These are phyloP conservation scores for Heliconius sara DNA, from an alignment of 2,888 invertebrate genomes.

Conservation along the genomic window DNA sequence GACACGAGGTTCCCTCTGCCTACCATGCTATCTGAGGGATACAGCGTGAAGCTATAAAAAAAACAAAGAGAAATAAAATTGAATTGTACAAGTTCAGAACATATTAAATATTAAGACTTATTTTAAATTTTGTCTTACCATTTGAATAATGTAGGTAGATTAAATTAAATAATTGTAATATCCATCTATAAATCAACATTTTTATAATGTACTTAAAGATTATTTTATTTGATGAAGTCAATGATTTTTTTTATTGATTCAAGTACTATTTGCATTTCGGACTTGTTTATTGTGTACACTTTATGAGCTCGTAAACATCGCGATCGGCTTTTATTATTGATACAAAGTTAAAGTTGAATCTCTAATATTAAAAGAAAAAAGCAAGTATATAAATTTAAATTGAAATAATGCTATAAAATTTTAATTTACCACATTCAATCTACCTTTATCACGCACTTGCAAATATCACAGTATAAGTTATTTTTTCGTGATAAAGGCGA, in stretches of 20 bases:
- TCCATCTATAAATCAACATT: conserved; percentile 27
- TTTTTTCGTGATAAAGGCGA: conserved; percentile 69
- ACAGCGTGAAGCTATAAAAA: too few relatives aligned
- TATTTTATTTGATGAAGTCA: not conserved
- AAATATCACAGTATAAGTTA: conserved; percentile 69
- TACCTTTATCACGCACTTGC: conserved; percentile 46
- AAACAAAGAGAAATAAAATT: not conserved
- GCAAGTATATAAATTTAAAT: not conserved
- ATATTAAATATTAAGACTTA: not conserved
- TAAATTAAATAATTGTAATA: conserved; percentile 26
- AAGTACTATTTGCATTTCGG: not conserved
- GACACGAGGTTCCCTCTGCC: too few relatives aligned
- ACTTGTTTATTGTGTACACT: not conserved
- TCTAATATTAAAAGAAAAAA: not conserved
- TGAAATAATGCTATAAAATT: not conserved
- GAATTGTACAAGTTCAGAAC: not conserved
- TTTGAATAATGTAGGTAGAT: conserved; percentile 19
- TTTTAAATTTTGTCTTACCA: conserved; percentile 23
- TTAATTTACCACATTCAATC: not conserved
- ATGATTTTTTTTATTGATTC: conserved; percentile 22
- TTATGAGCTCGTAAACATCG: conserved; percentile 16
- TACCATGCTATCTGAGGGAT: too few relatives aligned
- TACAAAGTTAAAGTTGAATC: not conserved
- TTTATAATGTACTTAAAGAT: not conserved
- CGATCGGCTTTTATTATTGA: not conserved